Percentiles rank a stretch among this genome's conserved stretches.
These are phyloP conservation scores for Morinoia aosen DNA, from an alignment of 2,888 invertebrate species.

Conservation along the genomic window DNA sequence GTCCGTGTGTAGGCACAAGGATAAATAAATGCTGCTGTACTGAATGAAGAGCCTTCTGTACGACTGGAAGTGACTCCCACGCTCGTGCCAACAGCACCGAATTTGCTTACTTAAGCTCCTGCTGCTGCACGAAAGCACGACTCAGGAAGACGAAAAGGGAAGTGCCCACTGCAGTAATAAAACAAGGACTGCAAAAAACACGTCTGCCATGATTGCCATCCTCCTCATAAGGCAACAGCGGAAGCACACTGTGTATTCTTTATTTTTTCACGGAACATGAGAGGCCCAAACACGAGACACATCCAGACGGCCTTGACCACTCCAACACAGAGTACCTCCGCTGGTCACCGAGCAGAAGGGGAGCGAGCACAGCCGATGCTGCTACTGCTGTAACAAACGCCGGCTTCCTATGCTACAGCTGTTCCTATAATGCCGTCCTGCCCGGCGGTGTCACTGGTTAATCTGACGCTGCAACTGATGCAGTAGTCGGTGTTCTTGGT, in stretches of 20 bases:
- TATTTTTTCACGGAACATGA: neutral
- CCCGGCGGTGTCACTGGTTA: no score
- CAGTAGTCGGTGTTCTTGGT: no score
- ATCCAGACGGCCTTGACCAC: conserved; percentile 22
- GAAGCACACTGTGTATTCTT: neutral
- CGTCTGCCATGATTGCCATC: neutral
- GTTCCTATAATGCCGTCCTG: no score
- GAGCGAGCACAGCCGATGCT: neutral
- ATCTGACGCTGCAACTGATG: no score
- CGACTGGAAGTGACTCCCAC: neutral
- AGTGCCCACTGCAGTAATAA: neutral
- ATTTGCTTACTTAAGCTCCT: neutral
- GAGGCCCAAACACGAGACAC: neutral
- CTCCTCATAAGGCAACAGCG: conserved; percentile 6
- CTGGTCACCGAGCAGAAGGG: neutral
- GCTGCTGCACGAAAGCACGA: neutral
- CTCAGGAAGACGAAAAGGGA: neutral
- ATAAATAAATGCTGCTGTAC: neutral
- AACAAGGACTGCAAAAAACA: neutral
- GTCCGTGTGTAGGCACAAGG: neutral
- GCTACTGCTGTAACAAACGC: neutral
- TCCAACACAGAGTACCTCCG: neutral
- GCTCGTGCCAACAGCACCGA: neutral
- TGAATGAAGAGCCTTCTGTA: neutral
- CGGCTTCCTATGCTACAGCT: no score